These are phyloP conservation scores for Penaeus vannamei DNA, from an alignment of 1,140 invertebrate genomes.

Conservation along the genomic window DNA sequence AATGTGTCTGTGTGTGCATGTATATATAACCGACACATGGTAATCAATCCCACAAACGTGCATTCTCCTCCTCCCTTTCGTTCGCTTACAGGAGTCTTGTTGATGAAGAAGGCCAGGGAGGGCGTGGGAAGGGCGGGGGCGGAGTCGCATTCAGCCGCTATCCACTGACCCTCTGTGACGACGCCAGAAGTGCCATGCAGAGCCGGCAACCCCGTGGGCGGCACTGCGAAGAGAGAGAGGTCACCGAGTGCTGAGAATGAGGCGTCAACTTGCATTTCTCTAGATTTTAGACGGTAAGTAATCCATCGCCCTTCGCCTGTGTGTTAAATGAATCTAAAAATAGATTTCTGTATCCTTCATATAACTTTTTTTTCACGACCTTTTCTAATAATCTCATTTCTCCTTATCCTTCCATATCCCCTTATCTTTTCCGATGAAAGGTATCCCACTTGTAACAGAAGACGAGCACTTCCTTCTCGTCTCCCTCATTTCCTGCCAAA, in stretches of 20 bases:
- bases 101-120: constrained; percentile 39
- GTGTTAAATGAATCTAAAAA: neutral
- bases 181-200: constrained; percentile 10
- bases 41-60: neutral
- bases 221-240: constrained; percentile 22
- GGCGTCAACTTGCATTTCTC: neutral
- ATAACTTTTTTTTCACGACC: neutral
- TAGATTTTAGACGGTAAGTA: too few relatives aligned
- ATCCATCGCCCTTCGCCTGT: neutral
- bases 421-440: neutral
- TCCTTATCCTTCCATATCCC: constrained; percentile 2
- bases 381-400: constrained; percentile 3
- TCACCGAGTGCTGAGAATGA: neutral
- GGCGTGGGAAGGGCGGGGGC: constrained; percentile 29
- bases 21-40: too few relatives aligned
- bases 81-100: constrained; percentile 23
- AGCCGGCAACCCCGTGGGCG: constrained; percentile 26
- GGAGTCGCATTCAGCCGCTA: constrained; percentile 21
- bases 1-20: too few relatives aligned
- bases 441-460: neutral
- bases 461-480: neutral
- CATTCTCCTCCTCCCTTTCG: neutral
- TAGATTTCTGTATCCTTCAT: neutral
- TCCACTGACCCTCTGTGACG: constrained; percentile 40
- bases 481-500: neutral